These are phyloP conservation scores for Vireo griseus DNA, from an alignment of 2,797 vertebrate genomes.

Conservation along the genomic window DNA sequence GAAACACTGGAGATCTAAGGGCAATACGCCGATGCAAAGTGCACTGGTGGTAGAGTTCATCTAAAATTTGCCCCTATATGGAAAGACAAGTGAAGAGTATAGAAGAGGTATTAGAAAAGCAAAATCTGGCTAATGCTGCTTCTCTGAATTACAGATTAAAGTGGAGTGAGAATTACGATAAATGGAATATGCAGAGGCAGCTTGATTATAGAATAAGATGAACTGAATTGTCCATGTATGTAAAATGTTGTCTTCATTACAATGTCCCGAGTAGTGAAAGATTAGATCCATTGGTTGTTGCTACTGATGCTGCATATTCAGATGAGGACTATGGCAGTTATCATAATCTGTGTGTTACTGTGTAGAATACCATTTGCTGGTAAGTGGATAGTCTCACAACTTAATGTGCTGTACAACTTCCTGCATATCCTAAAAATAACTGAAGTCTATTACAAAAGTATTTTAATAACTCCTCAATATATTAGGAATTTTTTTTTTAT, in stretches of 20 bases:
- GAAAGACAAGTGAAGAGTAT: not conserved
- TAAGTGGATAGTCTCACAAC: conserved; percentile 59
- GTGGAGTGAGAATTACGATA: not conserved
- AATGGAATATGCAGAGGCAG: conserved; percentile 32
- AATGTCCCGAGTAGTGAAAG: conserved; percentile 35
- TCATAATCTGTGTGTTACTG: conserved; percentile 52
- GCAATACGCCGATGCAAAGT: not conserved
- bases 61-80: not conserved
- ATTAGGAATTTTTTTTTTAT: conserved; percentile 48
- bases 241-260: conserved; percentile 60
- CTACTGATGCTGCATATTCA: conserved; percentile 49
- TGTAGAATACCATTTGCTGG: conserved; percentile 63
- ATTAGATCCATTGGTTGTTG: conserved; percentile 60
- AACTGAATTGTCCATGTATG: conserved; percentile 55
- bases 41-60: not conserved
- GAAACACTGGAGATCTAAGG: not conserved
- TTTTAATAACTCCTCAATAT: conserved; percentile 54
- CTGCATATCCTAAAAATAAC: conserved; percentile 50
- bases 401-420: conserved; percentile 58
- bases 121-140: conserved; percentile 18
- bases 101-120: not conserved
- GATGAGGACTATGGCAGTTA: conserved; percentile 40
- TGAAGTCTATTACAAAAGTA: conserved; percentile 55
- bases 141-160: conserved; percentile 4
- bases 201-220: not conserved